These are phyloP conservation scores for Nemapogon koenigi DNA, from an alignment of 2,888 invertebrate genomes.

Conservation along the genomic window DNA sequence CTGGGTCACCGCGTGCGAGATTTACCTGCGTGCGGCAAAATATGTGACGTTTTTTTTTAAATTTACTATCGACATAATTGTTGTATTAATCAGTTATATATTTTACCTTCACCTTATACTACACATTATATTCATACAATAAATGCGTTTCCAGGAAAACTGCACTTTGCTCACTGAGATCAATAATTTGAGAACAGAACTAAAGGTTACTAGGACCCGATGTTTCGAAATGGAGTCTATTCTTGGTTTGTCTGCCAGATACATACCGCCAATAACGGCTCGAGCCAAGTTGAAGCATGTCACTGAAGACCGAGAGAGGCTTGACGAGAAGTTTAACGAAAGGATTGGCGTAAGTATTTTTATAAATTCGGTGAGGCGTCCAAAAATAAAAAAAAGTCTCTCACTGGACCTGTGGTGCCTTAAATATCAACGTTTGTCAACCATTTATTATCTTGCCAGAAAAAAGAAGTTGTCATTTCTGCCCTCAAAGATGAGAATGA, in stretches of 20 bases:
- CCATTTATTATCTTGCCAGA: slow-evolving; percentile 36
- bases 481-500: slow-evolving; percentile 57
- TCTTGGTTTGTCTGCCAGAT: slow-evolving; percentile 67
- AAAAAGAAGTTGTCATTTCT: slow-evolving; percentile 51
- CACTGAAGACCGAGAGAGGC: slow-evolving; percentile 65
- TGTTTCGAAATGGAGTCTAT: slow-evolving; percentile 76
- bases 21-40: too few relatives aligned
- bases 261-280: slow-evolving; percentile 65
- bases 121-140: too few relatives aligned
- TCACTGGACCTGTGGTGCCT: neutral
- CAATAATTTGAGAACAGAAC: slow-evolving; percentile 73
- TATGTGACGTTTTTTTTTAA: too few relatives aligned
- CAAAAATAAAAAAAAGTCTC: too few relatives aligned
- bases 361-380: too few relatives aligned
- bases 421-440: neutral
- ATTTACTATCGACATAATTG: too few relatives aligned
- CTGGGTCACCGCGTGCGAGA: too few relatives aligned
- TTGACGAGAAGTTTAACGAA: slow-evolving; percentile 61
- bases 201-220: slow-evolving; percentile 69
- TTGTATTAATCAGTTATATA: too few relatives aligned
- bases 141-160: slow-evolving; percentile 75
- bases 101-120: too few relatives aligned
- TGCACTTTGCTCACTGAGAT: slow-evolving; percentile 78
- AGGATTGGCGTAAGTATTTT: slow-evolving; percentile 42
- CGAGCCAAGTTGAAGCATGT: slow-evolving; percentile 69